Base-by-base conservation (phyloP, 1,140 invertebrate species). In the Drosophila persimilis region DNA sequence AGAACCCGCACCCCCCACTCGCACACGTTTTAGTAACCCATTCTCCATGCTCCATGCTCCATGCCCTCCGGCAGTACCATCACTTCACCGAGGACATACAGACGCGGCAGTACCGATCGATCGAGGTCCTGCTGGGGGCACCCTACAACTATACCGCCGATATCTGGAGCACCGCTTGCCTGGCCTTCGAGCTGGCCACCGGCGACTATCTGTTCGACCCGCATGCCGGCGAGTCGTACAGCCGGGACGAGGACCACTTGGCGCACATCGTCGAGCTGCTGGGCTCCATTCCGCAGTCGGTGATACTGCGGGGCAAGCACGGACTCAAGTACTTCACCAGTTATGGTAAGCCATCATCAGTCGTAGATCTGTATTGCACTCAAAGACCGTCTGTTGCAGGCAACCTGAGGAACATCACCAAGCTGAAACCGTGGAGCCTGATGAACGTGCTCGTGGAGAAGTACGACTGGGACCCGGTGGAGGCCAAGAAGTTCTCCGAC, bases 171-270 rank as follows among this genome's bases (percentile, higher is more conserved):
- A 98, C 97, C 17, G 98, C 98, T 51, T 99, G 98, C 90, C 97
- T 99, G 96, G 97, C 98, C 39, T 99, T 99, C 93, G 99, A 99
- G 93, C 92, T 99, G 73, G 98, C 98, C 6, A 99, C 98, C 22
- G 99, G 99, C 56, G 99, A 99, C 93, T 99, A 99, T 93, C 93
- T 99, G 63, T 99, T 99, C 93, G 98, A 99, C 93, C 98, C 99
- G 41, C 98, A 99, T 92, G 97, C 96, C 59, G 90, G 95, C 17
- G 95, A 96, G 75, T 95, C 95, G 13, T 97, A 97, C 90, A 96
- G 95, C 65, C 93, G 98, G 53, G 99, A 99, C 92, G 99, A 99
- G 93, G 99, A 99, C 92, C 99, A 99, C 92, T 93, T 99, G 74
- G 99, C 99, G 41, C 98, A 99, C 90, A 99, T 99, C 80, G 99